phyloP scores from a whole-genome alignment of 2,113 vertebrate genomes.

The Indicator indicator region DNA sequence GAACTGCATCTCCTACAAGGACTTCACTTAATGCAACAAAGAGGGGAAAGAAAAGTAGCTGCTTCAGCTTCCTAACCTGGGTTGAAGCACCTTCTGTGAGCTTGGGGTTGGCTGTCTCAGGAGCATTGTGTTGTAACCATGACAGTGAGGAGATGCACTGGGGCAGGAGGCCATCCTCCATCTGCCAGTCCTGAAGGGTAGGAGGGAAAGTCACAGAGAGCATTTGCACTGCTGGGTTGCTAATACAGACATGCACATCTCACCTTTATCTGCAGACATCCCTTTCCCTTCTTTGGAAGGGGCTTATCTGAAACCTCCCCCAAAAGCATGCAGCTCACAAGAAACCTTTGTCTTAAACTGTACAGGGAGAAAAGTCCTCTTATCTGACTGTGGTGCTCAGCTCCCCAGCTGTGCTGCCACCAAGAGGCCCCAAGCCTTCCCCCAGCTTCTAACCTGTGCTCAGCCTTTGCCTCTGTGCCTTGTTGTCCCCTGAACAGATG shows the following conservation, averaged over 20 bases:
- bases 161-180: not conserved
- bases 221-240: not conserved
- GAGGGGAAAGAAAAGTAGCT: not conserved
- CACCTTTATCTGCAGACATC: not conserved
- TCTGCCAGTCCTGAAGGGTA: not conserved
- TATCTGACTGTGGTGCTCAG: not conserved
- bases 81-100: rapidly evolving
- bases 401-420: not conserved
- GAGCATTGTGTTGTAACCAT: rapidly evolving
- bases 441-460: rapidly evolving
- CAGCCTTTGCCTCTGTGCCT: not conserved
- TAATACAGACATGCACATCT: rapidly evolving
- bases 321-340: rapidly evolving
- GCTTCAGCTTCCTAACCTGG: not conserved
- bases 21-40: rapidly evolving
- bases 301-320: not conserved
- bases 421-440: not conserved
- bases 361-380: rapidly evolving
- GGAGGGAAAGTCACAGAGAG: too few species aligned
- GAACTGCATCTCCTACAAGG: rapidly evolving
- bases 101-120: rapidly evolving
- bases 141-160: rapidly evolving
- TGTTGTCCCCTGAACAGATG: rapidly evolving
- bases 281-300: not conserved
- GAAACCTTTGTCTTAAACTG: not conserved